Conservation (phyloP, 2,888 invertebrate species). For the Hirtodrosophila alboralis region DNA sequence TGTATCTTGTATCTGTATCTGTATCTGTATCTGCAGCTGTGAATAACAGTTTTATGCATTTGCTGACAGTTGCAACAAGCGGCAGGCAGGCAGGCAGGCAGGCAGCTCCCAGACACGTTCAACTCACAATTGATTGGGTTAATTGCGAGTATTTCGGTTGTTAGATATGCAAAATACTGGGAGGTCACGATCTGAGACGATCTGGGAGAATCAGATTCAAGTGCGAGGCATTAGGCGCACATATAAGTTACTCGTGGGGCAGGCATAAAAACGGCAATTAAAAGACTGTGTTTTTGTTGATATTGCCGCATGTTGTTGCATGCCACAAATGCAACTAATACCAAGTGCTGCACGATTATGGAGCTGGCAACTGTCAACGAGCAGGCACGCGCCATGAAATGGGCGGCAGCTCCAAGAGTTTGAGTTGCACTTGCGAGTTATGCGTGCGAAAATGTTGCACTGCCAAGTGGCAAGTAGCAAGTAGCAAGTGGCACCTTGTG, state of each 20-base stretch:
- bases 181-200: conserved; percentile 8
- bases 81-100: conserved; percentile 22
- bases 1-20: conserved; percentile 6
- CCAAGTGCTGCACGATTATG: conserved; percentile 44
- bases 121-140: conserved; percentile 60
- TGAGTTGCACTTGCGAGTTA: conserved; percentile 47
- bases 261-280: conserved; percentile 44
- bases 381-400: conserved; percentile 59
- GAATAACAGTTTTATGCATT: conserved; percentile 68
- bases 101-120: conserved; percentile 4
- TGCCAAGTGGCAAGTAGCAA: conserved; percentile 8
- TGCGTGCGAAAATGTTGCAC: conserved; percentile 80
- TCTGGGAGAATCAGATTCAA: conserved; percentile 25
- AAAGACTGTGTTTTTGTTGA: conserved; percentile 34
- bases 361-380: conserved; percentile 44
- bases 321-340: conserved; percentile 41
- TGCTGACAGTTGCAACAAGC: conserved; percentile 67
- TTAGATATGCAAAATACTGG: conserved; percentile 10
- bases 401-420: conserved; percentile 32
- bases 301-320: too few species aligned
- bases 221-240: conserved; percentile 53
- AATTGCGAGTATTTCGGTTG: conserved; percentile 35
- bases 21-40: conserved; percentile 44
- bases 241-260: conserved; percentile 16
- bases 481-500: conserved; percentile 52